Conservation (phyloP, 53 echinoderm and acorn worm species). For the Echinarachnius parma region DNA sequence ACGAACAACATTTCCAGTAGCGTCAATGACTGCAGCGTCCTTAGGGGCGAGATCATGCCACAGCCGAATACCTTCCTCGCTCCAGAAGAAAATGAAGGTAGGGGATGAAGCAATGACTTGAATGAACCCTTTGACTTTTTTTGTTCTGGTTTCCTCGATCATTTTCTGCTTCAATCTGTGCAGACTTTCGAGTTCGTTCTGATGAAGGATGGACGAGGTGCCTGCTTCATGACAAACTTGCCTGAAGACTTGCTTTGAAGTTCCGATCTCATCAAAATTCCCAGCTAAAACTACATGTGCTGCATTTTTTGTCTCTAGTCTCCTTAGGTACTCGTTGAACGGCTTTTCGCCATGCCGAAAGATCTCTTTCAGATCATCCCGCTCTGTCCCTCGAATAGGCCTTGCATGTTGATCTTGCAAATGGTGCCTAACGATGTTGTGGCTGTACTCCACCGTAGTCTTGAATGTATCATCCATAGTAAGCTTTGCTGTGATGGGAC, state of each 20-base stretch:
- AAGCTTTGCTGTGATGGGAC: slow-evolving; percentile 13
- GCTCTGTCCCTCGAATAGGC: slow-evolving; percentile 4
- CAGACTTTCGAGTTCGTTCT: slow-evolving; percentile 10
- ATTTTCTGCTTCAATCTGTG: slow-evolving; percentile 15
- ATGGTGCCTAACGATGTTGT: slow-evolving; percentile 4
- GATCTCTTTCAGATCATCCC: slow-evolving; percentile 14
- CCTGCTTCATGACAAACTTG: slow-evolving; percentile 25
- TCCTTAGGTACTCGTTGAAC: slow-evolving; percentile 19
- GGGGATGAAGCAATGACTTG: slow-evolving; percentile 14
- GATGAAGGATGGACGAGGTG: slow-evolving; percentile 6
- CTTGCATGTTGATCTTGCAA: neutral
- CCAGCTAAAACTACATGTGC: slow-evolving; percentile 22
- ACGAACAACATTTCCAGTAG: slow-evolving; percentile 15
- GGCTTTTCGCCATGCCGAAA: slow-evolving; percentile 15
- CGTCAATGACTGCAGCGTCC: slow-evolving; percentile 13
- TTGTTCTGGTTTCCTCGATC: neutral
- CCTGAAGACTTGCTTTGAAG: slow-evolving; percentile 4
- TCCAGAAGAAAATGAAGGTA: slow-evolving; percentile 30
- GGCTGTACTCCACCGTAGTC: neutral
- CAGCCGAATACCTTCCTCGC: slow-evolving; percentile 17
- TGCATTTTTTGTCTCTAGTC: slow-evolving; percentile 20
- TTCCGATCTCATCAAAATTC: slow-evolving; percentile 16
- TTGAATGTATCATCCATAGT: slow-evolving; percentile 1
- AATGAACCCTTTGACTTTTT: slow-evolving; percentile 22
- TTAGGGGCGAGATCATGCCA: slow-evolving; percentile 17